phyloP scores from a whole-genome alignment of 2,113 vertebrate genomes.

The Leucoraja erinaceus region DNA sequence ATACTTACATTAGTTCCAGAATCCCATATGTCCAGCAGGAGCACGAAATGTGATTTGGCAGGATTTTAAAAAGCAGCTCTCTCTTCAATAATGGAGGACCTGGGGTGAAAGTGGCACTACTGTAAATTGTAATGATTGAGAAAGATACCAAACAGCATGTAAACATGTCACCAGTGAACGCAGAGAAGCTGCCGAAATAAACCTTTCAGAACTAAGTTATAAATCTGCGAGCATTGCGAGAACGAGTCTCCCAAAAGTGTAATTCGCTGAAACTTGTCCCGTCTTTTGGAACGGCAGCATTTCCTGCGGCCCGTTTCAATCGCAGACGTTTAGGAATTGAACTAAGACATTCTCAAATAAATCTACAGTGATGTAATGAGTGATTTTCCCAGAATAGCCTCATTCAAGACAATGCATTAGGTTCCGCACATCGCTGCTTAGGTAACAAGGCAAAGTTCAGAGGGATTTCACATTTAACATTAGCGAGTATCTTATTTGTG shows the following conservation, averaged over 20 bases:
- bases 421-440: background rate
- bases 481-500: background rate
- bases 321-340: background rate
- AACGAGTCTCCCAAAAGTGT: background rate
- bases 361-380: no score
- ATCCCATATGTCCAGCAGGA: background rate
- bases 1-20: conserved; percentile 2
- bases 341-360: no score
- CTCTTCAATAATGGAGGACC: background rate
- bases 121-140: background rate
- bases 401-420: background rate
- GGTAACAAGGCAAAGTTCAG: background rate
- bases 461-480: background rate
- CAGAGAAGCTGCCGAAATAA: background rate
- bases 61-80: background rate
- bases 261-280: background rate
- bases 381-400: no score
- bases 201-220: background rate
- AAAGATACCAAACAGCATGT: conserved; percentile 12
- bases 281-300: background rate
- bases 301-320: background rate
- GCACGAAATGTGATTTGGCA: background rate
- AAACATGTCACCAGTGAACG: background rate
- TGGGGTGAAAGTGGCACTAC: conserved; percentile 2
- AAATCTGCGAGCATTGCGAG: background rate